These are phyloP conservation scores for Fragum fragum DNA, from an alignment of 2,888 invertebrate species.

Conservation along the genomic window DNA sequence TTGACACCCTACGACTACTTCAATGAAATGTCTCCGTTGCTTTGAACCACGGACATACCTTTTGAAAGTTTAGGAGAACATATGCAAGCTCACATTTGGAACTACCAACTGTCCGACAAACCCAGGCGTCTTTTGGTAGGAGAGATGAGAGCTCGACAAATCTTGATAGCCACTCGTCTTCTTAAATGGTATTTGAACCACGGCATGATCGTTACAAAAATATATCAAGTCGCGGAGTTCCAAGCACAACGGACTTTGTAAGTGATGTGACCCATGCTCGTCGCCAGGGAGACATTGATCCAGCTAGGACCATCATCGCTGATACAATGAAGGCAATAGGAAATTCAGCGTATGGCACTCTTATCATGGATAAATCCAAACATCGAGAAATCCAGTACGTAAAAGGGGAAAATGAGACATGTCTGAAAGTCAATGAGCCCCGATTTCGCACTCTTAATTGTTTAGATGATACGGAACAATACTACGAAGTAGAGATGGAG, in stretches of 20 bases:
- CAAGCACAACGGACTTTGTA: conserved; percentile 25
- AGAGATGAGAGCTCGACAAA: conserved; percentile 37
- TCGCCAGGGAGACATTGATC: conserved; percentile 35
- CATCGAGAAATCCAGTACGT: conserved; percentile 47
- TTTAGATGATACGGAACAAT: conserved; percentile 50
- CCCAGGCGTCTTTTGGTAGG: conserved; percentile 37
- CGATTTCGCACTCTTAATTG: conserved; percentile 48
- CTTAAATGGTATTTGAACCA: conserved; percentile 2
- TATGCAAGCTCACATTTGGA: conserved; percentile 41
- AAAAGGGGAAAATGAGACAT: conserved; percentile 38
- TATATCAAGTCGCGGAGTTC: conserved; percentile 59
- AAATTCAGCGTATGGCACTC: conserved; percentile 53
- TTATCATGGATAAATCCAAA: conserved; percentile 62
- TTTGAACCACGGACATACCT: conserved; percentile 52
- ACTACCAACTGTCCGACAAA: conserved; percentile 19
- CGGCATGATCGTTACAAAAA: conserved; percentile 10
- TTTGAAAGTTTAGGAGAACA: conserved; percentile 50
- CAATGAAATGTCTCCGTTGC: conserved; percentile 53
- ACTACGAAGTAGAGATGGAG: conserved; percentile 52
- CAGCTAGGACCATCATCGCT: conserved; percentile 39
- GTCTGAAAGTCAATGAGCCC: conserved; percentile 48
- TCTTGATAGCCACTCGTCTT: neutral
- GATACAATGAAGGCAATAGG: conserved; percentile 48
- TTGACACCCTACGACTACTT: conserved; percentile 45
- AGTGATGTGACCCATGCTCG: too few species aligned